phyloP scores from a whole-genome alignment of 2,888 invertebrate species.

The Sisyra terminalis region DNA sequence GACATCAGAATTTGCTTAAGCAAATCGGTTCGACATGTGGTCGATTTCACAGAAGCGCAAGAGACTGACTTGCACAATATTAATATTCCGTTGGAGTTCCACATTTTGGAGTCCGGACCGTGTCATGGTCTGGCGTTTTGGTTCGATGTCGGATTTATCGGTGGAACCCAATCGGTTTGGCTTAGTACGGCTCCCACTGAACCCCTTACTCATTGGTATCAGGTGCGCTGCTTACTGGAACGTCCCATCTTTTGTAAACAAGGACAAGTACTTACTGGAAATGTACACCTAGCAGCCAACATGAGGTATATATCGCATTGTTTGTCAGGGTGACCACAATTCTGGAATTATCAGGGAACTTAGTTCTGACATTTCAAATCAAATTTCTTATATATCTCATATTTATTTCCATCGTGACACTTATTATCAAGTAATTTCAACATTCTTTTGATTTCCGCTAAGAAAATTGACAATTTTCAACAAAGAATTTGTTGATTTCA shows the following conservation, averaged over 20 bases:
- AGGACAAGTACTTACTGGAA: constrained; percentile 79
- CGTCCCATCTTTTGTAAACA: constrained; percentile 89
- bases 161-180: constrained; percentile 83
- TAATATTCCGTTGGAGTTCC: constrained; percentile 86
- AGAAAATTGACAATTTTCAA: too few species aligned
- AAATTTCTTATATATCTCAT: too few species aligned
- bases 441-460: too few species aligned
- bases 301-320: constrained; percentile 41
- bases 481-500: too few species aligned
- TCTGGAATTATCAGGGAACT: background rate
- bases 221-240: constrained; percentile 88
- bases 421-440: too few species aligned
- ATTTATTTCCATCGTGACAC: too few species aligned
- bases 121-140: constrained; percentile 97
- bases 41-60: constrained; percentile 82
- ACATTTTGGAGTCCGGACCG: constrained; percentile 79
- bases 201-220: constrained; percentile 98
- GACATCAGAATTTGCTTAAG: constrained; percentile 95
- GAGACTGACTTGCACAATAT: constrained; percentile 92
- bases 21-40: constrained; percentile 79
- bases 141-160: constrained; percentile 97
- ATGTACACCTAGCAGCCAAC: constrained; percentile 79
- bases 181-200: constrained; percentile 95
- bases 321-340: background rate
- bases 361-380: too few species aligned